These are phyloP conservation scores for Eupithecia exiguata DNA, from an alignment of 2,888 invertebrate genomes.

Conservation along the genomic window DNA sequence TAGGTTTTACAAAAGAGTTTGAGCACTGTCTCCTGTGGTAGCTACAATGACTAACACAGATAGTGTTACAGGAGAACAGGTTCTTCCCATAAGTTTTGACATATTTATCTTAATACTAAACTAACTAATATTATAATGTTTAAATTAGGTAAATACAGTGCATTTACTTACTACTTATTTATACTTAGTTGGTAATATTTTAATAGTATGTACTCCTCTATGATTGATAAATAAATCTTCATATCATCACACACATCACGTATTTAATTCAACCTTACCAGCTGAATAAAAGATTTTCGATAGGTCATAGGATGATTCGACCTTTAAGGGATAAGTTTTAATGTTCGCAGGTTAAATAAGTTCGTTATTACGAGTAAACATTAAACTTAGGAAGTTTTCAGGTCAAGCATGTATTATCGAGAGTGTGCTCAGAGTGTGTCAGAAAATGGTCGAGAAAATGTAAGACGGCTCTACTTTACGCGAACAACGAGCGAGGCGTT, in stretches of 20 bases:
- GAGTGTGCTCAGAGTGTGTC: constrained; percentile 10
- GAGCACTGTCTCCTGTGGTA: no score
- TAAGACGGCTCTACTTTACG: constrained; percentile 18
- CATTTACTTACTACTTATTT: no score
- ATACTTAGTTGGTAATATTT: no score
- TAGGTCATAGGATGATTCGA: neutral
- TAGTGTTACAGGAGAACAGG: no score
- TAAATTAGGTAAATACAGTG: no score
- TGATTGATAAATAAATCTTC: neutral
- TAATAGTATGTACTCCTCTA: no score
- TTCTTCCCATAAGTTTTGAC: no score
- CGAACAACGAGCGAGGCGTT: constrained; percentile 9
- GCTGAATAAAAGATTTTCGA: neutral
- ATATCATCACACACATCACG: neutral
- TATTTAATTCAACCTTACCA: neutral
- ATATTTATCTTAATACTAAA: no score
- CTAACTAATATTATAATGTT: no score
- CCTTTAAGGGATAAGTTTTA: neutral
- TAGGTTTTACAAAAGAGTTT: no score
- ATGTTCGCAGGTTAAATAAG: neutral
- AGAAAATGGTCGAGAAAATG: constrained; percentile 17
- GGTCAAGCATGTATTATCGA: constrained; percentile 26
- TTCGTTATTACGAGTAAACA: constrained; percentile 1
- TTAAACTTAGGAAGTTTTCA: constrained; percentile 13
- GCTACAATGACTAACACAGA: no score